These are phyloP conservation scores for Fulica atra DNA, from an alignment of 2,113 vertebrate species.

Conservation along the genomic window DNA sequence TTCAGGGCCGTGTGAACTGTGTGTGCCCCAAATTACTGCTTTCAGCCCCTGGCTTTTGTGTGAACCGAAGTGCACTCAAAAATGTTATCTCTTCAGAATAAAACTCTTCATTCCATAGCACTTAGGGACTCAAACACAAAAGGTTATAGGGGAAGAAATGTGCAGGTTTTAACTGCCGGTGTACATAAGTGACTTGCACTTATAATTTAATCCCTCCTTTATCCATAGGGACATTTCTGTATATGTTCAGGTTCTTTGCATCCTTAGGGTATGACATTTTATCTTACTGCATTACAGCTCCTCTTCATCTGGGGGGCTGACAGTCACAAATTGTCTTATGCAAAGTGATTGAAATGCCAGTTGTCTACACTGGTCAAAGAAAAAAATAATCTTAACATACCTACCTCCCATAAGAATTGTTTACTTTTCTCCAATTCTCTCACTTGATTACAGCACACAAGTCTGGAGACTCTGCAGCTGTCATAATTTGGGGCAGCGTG, in stretches of 20 bases:
- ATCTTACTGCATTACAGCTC: background rate
- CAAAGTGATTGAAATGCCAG: constrained; percentile 24
- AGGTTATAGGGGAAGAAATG: background rate
- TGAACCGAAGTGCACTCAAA: constrained; percentile 25
- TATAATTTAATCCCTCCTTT: background rate
- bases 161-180: background rate
- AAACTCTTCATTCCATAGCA: background rate
- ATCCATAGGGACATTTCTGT: background rate
- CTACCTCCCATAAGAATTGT: background rate
- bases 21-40: background rate
- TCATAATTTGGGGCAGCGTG: background rate
- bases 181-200: background rate
- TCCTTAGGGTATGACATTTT: constrained; percentile 36
- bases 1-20: background rate
- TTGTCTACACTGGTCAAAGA: background rate
- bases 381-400: background rate
- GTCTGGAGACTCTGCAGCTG: background rate
- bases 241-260: background rate
- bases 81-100: constrained; percentile 6
- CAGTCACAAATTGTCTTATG: background rate
- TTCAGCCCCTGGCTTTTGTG: background rate
- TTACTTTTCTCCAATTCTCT: background rate
- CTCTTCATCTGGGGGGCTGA: background rate
- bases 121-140: background rate
- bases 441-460: background rate